Percentiles rank a stretch among this genome's conserved stretches.
Evolutionary conservation across 2,797 vertebrate genomes (phyloP).

Genomic region (Alcedo quadribrachys): DNA sequence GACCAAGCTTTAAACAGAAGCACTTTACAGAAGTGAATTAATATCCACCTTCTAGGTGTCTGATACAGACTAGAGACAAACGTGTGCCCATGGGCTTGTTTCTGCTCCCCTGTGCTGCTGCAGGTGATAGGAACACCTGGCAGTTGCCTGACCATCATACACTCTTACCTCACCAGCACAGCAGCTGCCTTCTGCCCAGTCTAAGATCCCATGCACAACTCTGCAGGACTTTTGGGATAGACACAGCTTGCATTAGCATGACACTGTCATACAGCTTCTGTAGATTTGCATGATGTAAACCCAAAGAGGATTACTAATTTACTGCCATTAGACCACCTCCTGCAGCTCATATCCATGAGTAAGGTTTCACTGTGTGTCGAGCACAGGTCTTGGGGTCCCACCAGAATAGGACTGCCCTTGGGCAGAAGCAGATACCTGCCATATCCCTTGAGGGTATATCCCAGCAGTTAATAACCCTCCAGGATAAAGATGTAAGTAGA

Average conservation of each 20-base stretch:
- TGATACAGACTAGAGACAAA: background rate
- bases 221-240: background rate
- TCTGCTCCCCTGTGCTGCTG: background rate
- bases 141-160: fast-evolving
- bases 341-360: background rate
- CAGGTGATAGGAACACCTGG: background rate
- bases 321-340: background rate
- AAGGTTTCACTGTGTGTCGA: background rate
- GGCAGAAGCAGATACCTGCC: background rate
- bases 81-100: background rate
- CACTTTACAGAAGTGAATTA: background rate
- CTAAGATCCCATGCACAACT: background rate
- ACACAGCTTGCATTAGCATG: background rate
- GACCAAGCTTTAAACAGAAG: background rate
- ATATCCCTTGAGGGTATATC: background rate
- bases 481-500: background rate
- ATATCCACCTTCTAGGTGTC: background rate
- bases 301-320: background rate
- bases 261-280: fast-evolving
- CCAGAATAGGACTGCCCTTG: background rate
- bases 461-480: background rate
- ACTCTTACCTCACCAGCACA: background rate
- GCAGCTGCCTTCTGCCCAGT: background rate
- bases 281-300: background rate
- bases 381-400: background rate